phyloP scores from a whole-genome alignment of 2,888 invertebrate species.

The Mimachlamys varia region DNA sequence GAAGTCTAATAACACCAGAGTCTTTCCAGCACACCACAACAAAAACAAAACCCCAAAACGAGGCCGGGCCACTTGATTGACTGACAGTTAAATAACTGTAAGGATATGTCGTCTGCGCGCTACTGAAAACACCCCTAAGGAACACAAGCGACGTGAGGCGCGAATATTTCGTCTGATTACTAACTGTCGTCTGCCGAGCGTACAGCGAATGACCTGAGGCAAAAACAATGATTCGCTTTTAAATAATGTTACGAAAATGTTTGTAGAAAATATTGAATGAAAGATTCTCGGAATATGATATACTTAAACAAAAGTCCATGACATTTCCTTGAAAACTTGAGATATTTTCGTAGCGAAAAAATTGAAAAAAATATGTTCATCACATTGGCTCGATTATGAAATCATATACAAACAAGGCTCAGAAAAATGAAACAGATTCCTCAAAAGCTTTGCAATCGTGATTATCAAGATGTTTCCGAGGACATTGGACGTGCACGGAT shows the following conservation, averaged over 20 bases:
- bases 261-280: slow-evolving; percentile 26
- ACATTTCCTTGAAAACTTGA: neutral
- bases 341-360: neutral
- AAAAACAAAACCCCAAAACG: slow-evolving; percentile 47
- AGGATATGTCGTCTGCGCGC: slow-evolving; percentile 53
- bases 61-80: slow-evolving; percentile 52
- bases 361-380: neutral
- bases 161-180: slow-evolving; percentile 45
- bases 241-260: slow-evolving; percentile 38
- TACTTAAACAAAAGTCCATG: neutral
- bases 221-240: slow-evolving; percentile 42
- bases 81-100: slow-evolving; percentile 48
- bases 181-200: slow-evolving; percentile 40
- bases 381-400: neutral
- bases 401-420: neutral
- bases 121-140: slow-evolving; percentile 52
- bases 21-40: slow-evolving; percentile 34
- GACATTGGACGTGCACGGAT: neutral
- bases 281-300: neutral
- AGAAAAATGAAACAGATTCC: slow-evolving; percentile 9
- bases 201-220: slow-evolving; percentile 37
- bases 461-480: slow-evolving; percentile 37
- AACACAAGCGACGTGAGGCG: slow-evolving; percentile 51
- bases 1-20: neutral
- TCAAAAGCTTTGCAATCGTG: neutral